Base-by-base conservation (phyloP, 2,113 vertebrate genomes). In the Epinephelus lanceolatus region DNA sequence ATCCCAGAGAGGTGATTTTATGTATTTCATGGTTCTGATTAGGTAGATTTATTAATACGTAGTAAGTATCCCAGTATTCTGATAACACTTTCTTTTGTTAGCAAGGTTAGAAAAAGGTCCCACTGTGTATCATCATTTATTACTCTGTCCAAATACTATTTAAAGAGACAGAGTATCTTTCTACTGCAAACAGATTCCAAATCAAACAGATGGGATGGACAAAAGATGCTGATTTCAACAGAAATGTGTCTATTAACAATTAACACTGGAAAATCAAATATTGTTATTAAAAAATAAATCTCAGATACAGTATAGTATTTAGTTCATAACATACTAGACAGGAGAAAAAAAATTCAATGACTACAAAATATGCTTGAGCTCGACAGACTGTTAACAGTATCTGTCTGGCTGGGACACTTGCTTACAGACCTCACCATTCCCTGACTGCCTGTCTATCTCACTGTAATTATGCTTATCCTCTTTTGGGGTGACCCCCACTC, bases 401-500 rank as follows among this genome's bases (percentile, higher is more conserved):
- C 47, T 79, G 81, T 87, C 66, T 68, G 76, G 49, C 65, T 79
- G 77, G 84, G 79, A 81, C 79, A 84, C 83, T 81, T 89, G 83
- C 85, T 85, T 81, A 76, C 79, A 88, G 76, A 88, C 85, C 79
- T 78, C 78, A 80, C 62, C 68, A 85, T 86, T 88, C 70, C 71
- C 81, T 70, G 57, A 74, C 85, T 88, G 84, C 56, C 85, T 91
- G 78, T 83, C 84, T 92, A 76, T 84, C 88, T 87, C 62, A 63
- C 86, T 92, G 89, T 92, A 94, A 93, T 93, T 91, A 92, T 93
- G 91, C 88, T 92, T 91, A 92, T 93, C 91, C 92, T 91, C 86
- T 94, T 91, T 89, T 93, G 85, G 89, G 91, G 88, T 86, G 82
- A 90, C 73, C 81, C 90, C 86, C 86, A 78, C 86, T 81, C 85